Evolutionary conservation across 1,140 invertebrate species (phyloP).

Genomic region (Papilio xuthus): DNA sequence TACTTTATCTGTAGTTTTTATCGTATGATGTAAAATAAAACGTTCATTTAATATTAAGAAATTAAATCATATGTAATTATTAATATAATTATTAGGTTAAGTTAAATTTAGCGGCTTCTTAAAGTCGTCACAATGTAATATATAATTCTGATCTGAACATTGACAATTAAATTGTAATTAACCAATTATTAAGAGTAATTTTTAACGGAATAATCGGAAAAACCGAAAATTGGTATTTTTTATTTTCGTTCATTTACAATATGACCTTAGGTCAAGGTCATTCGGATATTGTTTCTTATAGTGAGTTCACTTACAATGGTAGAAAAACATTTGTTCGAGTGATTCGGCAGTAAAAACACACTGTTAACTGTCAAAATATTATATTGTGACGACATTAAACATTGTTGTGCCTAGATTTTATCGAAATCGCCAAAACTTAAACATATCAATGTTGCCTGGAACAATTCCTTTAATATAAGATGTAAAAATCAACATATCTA

Average conservation of each 20-base stretch:
- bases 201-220: too few relatives aligned
- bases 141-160: neutral
- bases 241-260: too few relatives aligned
- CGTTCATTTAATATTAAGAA: constrained; percentile 12
- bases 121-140: constrained; percentile 4
- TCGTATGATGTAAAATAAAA: neutral
- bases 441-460: constrained; percentile 65
- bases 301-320: neutral
- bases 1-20: neutral
- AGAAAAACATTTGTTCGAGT: neutral
- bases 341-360: neutral
- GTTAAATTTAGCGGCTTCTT: constrained; percentile 11
- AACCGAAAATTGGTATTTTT: too few relatives aligned
- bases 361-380: neutral
- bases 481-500: constrained; percentile 19
- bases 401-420: constrained; percentile 72
- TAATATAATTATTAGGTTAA: neutral
- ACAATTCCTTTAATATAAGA: constrained; percentile 49
- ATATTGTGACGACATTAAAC: constrained; percentile 46
- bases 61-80: constrained; percentile 2
- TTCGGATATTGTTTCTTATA: too few relatives aligned
- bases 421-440: constrained; percentile 68
- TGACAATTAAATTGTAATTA: neutral
- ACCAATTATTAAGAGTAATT: neutral
- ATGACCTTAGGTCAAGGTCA: too few relatives aligned